Evolutionary conservation across 1,140 invertebrate genomes (phyloP), one percentile per base, ranked within the genome.

Genomic region (Halyomorpha halys): DNA sequence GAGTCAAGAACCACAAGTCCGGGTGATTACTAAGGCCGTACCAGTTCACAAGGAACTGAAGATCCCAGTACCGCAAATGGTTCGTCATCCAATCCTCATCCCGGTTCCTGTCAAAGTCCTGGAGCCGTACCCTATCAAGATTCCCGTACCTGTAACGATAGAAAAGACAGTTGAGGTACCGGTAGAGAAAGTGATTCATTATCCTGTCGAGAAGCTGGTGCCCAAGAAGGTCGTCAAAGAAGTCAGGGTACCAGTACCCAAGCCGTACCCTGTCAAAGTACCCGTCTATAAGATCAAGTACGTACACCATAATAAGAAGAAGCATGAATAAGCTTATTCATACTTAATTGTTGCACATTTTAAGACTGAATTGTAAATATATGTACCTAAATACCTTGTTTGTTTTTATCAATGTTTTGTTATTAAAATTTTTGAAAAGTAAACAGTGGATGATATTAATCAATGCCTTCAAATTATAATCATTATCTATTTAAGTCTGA

Each of bases 231-330:
- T 71, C 13, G 67, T 68, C 27, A 70, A 71, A 25, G 67, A 69
- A 23, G 68, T 70, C 9, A 68, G 69, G 0, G 66, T 70, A 14
- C 68, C 66, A 3, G 67, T 71, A 15, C 64, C 69, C 21, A 67
- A 68, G 54, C 64, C 70, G 23, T 65, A 70, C 59, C 67, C 70
- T 19, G 65, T 70, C 3, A 66, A 68, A 25, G 68, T 70, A 4
- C 70, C 70, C 2, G 67, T 71, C 25, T 70, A 70, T 47, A 71
- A 69, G 39, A 68, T 64, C 59, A 68, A 65, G 47, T 65, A 70
- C 61, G 64, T 69, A 25, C 68, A 69, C 64, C 66, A 68, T 51
- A 62, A 64, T 18, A 65, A 60, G 21, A 65, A 67, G 23, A 23
- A 27, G 6, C 30, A 59, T 25, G 34, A 39, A 39, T 13, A 13